Conservation (phyloP, 2,113 vertebrate genomes). For the Pseudolaguvia tuberculata region DNA sequence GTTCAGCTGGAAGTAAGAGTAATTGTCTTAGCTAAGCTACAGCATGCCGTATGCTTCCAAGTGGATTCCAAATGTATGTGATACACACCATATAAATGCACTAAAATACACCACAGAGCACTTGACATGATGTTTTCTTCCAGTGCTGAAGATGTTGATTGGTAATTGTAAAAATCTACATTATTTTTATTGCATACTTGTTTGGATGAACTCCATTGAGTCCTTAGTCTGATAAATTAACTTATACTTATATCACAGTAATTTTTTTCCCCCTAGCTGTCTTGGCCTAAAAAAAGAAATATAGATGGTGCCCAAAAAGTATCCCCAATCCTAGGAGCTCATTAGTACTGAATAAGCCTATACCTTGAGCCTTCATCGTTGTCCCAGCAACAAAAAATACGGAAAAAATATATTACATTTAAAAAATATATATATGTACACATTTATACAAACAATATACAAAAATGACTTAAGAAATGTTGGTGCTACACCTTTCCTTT, state of each 20-base stretch:
- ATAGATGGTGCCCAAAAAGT: conserved; percentile 57
- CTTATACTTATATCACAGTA: conserved; percentile 19
- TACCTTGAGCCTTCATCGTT: conserved; percentile 30
- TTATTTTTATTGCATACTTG: no score
- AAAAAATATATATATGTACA: conserved; percentile 32
- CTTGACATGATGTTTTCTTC: conserved; percentile 20
- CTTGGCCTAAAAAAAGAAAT: conserved; percentile 69
- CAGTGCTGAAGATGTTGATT: background rate
- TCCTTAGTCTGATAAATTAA: conserved; percentile 8
- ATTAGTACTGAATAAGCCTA: conserved; percentile 61
- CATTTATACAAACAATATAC: conserved; percentile 39
- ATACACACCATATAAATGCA: conserved; percentile 16
- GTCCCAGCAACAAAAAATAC: conserved; percentile 8
- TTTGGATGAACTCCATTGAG: background rate
- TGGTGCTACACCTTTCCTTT: conserved; percentile 64
- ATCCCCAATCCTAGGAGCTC: conserved; percentile 60
- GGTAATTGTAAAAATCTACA: background rate
- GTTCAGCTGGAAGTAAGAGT: conserved; percentile 14
- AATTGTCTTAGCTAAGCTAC: conserved; percentile 7
- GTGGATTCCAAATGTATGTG: conserved; percentile 19
- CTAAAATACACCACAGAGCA: conserved; percentile 38
- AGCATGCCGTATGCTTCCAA: conserved; percentile 2
- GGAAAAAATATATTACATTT: conserved; percentile 21
- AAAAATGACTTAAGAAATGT: conserved; percentile 39
- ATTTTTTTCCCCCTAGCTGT: conserved; percentile 22